Evolutionary conservation across 1,140 invertebrate genomes (phyloP).

Genomic region (Apis dorsata): DNA sequence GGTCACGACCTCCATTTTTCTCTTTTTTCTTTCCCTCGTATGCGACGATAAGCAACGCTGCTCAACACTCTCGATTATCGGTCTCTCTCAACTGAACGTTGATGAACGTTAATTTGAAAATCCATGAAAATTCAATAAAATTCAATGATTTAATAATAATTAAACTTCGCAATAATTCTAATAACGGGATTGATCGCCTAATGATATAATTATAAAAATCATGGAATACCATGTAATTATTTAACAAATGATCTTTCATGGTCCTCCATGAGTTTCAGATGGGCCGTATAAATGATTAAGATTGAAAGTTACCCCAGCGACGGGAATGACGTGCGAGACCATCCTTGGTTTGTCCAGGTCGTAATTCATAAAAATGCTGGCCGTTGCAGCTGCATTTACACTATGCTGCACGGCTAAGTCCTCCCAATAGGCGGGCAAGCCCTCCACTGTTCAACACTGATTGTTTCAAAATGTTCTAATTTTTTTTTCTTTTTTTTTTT

Average conservation of each 20-base stretch:
- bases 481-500: too few relatives aligned
- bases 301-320: slow-evolving; percentile 67
- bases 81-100: slow-evolving; percentile 26
- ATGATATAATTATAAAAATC: neutral
- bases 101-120: neutral
- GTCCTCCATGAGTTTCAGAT: too few relatives aligned
- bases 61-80: slow-evolving; percentile 44
- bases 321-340: slow-evolving; percentile 73
- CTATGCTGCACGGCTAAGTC: slow-evolving; percentile 65
- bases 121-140: neutral
- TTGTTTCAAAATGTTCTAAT: neutral
- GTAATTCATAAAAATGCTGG: slow-evolving; percentile 72
- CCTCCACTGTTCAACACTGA: slow-evolving; percentile 63
- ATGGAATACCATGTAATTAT: neutral
- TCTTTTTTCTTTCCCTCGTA: slow-evolving; percentile 37
- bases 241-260: neutral
- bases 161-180: neutral
- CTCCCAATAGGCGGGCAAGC: slow-evolving; percentile 60
- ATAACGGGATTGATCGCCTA: neutral
- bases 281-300: neutral
- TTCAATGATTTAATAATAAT: neutral
- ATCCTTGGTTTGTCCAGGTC: slow-evolving; percentile 66
- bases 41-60: slow-evolving; percentile 56
- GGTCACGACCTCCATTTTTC: slow-evolving; percentile 62
- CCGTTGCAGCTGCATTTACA: slow-evolving; percentile 66